phyloP scores from a whole-genome alignment of 2,888 invertebrate species.

The Calameuta pallipes region DNA sequence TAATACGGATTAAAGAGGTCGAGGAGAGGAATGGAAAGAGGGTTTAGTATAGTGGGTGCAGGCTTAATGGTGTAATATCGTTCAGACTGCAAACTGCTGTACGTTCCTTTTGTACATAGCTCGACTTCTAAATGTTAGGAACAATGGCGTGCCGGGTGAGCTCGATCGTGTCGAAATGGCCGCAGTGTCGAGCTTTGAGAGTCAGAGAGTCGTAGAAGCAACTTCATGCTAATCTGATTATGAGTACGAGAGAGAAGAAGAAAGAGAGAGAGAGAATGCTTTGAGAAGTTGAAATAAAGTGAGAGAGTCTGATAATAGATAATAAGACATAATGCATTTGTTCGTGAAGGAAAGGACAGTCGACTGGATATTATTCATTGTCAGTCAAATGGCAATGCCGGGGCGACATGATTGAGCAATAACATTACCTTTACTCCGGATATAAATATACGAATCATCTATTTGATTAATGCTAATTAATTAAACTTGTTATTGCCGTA shows the following conservation, averaged over 20 bases:
- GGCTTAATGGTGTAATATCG: constrained; percentile 35
- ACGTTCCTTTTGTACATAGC: constrained; percentile 31
- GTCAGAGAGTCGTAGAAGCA: background rate
- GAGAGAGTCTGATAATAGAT: background rate
- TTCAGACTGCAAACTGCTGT: constrained; percentile 12
- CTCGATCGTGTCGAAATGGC: constrained; percentile 17
- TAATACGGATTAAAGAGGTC: no score
- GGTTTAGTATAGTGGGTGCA: constrained; percentile 22
- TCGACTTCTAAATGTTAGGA: constrained; percentile 43
- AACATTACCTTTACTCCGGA: no score
- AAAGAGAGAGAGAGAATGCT: no score
- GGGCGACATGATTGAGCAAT: no score
- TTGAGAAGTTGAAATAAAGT: no score
- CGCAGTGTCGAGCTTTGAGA: background rate
- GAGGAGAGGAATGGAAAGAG: no score
- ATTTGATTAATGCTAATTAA: no score
- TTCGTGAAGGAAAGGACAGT: background rate
- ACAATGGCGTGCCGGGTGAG: constrained; percentile 31
- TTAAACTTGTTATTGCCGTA: constrained; percentile 32
- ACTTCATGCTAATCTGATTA: no score
- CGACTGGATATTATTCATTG: no score
- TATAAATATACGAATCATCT: no score
- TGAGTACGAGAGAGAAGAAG: no score
- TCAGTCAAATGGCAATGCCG: no score
- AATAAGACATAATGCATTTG: constrained; percentile 1